Evolutionary conservation across 2,113 vertebrate genomes (phyloP), one percentile per base, ranked within the genome.

Genomic region (Glaucomys volans): DNA sequence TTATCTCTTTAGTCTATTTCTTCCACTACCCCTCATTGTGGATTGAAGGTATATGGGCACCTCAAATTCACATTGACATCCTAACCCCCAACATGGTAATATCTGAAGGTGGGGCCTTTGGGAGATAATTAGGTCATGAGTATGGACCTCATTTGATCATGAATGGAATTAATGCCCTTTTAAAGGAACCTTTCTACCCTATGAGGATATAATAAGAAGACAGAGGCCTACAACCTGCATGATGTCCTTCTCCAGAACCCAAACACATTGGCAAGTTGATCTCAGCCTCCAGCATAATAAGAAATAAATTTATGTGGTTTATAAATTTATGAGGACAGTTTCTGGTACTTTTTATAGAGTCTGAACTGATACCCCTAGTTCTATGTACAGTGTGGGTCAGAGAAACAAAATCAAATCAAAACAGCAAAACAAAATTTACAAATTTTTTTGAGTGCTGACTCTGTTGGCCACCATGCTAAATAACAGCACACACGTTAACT

Each of bases 351-450:
- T 54, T 28, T n/a, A 16, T 4, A 24, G 1, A 87, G 5, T 57
- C 20, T 22, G 4, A 79, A n/a, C 4, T 42, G 64, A n/a, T 4
- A 50, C 2, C n/a, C 2, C 9, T 52, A 40, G 37, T 72, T 88
- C 32, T 57, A 22, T 3, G 40, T 32, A 71, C 4, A 71, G 24
- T 8, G 26, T 37, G 11, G n/a, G 72, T 1, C n/a, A 24, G 54
- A 83, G 37, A 79, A 90, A 94, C n/a, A 83, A 79, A 77, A 47
- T 9, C 24, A 59, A 89, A 75, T 69, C 24, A 79, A 90, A 85
- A 69, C 37, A 50, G 26, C 32, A 28, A 83, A 67, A 44, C 0
- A 9, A 76, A 54, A 54, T 22, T 28, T 40, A 32, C 84, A 84
- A 32, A 11, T 64, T 20, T 7, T 12, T 47, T 0, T 84, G 72